Evolutionary conservation across 2,113 vertebrate species (phyloP), one percentile per base, ranked within the genome.

Genomic region (Oncorhynchus gorbuscha): DNA sequence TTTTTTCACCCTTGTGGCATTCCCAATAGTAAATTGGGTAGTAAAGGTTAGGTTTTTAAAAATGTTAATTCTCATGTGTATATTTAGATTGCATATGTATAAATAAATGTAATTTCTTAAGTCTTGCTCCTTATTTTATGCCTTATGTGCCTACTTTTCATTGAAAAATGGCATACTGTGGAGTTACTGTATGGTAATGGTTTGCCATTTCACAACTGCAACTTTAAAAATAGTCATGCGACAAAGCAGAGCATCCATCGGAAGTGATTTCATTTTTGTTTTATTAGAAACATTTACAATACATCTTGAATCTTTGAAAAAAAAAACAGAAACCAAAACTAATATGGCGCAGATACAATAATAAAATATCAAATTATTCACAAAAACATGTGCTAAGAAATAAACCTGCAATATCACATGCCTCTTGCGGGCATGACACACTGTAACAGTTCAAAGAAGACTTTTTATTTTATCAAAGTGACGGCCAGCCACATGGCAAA

Each of bases 211-310:
- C 18, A n/a, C 11, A 3, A 61, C 30, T 35, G 3, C 61, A 74
- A 11, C 28, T 35, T 49, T 20, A 14, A 48, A 74, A 48, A 71
- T 35, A 70, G 3, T 13, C 55, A 62, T 16, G 68, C 18, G 18
- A 73, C 39, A 77, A 64, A 51, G 51, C 32, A 73, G 13, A 2
- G 7, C 69, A 51, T 82, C 39, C 65, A 73, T 81, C 86, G 72
- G 72, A 76, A 80, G 87, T 93, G 77, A 89, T 91, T 93, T 92
- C 84, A 83, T 62, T 62, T 93, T 92, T 90, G 87, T 94, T 94
- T 94, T 94, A 94, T 94, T 94, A 94, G 89, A 94, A 94, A 94
- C 92, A 94, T 93, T 93, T 94, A 94, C 94, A 94, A 93, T 94
- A 94, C 93, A 94, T 92, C 88, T 93, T 92, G 79, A 92, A 92